Base-by-base conservation (phyloP, 2,797 vertebrate genomes). In the Monodelphis domestica region DNA sequence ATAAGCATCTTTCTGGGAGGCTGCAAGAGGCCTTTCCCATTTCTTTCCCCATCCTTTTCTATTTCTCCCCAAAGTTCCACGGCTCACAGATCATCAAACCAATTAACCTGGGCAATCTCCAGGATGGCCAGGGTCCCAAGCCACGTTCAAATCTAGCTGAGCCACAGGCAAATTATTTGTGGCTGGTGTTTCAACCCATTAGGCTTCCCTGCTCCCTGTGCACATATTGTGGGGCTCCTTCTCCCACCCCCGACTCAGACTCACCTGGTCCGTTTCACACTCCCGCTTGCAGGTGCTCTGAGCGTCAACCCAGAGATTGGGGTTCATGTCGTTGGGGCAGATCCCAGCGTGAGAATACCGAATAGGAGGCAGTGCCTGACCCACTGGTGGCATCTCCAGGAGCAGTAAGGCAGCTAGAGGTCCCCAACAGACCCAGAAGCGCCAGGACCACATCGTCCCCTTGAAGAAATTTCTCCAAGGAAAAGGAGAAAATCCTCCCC, bases 271-370 rank as follows among this genome's bases (percentile, higher is more conserved):
- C 0, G 99, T 98, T 54, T 99, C 98, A 92, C 99, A 99, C 96
- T 99, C 99, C 21, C 99, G 97, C 92, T 98, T 99, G 97, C 99
- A 99, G 97, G 99, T 99, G 98, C 99, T 99, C 99, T 99, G 99
- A 0, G 99, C 99, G 1, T 99, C 99, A 91, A 99, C 99, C 99
- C 99, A 99, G 96, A 99, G 98, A 98, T 99, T 99, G 94, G 99
- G 99, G 98, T 99, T 99, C 99, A 99, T 99, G 97, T 99, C 99
- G 97, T 99, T 99, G 63, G 99, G 99, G 97, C 99, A 99, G 96
- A 99, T 99, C 90, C 99, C 99, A 4, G 99, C 99, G 1, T 99
- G 99, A 1, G 99, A 99, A 89, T 99, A 99, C 6, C 98, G 98
- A 95, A 98, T 95, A 1, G 98, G 98, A 1, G 99, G 98, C 29